Evolutionary conservation across 2,113 vertebrate genomes (phyloP).

Genomic region (Eubucco bourcierii): DNA sequence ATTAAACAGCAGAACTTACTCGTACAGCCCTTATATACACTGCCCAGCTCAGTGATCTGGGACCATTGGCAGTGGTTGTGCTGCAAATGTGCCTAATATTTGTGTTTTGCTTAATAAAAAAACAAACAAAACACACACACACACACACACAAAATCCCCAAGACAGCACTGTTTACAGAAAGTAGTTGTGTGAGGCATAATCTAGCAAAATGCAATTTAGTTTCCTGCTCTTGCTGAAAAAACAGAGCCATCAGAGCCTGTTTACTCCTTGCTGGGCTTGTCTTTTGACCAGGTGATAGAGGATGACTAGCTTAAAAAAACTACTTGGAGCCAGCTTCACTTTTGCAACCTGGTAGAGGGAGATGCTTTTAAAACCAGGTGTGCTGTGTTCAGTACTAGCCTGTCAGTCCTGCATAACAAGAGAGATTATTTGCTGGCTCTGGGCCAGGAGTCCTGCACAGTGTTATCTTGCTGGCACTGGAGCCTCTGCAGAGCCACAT

Average conservation of each 20-base stretch:
- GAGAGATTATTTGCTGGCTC: neutral
- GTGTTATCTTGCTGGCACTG: neutral
- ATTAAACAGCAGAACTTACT: neutral
- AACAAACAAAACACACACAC: no score
- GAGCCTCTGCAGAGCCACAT: neutral
- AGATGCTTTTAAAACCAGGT: neutral
- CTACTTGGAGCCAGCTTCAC: neutral
- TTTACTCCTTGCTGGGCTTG: neutral
- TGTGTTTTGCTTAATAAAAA: no score
- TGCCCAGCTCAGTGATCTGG: neutral
- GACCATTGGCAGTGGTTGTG: neutral
- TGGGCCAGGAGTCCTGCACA: neutral
- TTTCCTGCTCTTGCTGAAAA: neutral
- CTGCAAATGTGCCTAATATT: neutral
- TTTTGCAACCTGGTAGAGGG: neutral
- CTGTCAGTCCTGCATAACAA: neutral
- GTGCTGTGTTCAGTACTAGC: neutral
- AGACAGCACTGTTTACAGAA: neutral
- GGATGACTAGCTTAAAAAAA: neutral
- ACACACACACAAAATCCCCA: no score
- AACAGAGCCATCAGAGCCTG: neutral
- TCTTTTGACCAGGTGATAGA: neutral
- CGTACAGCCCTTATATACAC: neutral
- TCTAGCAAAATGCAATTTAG: neutral
- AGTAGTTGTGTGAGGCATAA: neutral